Evolutionary conservation across 2,113 vertebrate genomes (phyloP), one percentile per base, ranked within the genome.

Genomic region (Acrocephalus kingi): DNA sequence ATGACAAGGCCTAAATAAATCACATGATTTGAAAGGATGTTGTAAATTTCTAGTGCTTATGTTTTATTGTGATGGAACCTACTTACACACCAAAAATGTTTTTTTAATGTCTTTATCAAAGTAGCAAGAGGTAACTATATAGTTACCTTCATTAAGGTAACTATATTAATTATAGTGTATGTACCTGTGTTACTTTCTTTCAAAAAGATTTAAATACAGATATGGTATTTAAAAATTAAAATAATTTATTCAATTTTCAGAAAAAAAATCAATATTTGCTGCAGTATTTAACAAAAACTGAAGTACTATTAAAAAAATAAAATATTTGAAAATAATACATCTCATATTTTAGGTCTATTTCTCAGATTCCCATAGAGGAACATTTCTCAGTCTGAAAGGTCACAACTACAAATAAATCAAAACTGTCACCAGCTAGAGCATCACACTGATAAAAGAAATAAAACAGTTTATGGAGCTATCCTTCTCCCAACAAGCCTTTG

Each of bases 361-460:
- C 30, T 88, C 59, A 89, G 58, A 76, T 68, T 9, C 21, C 51
- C 25, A 1, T n/a, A 54, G 15, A 73, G 20, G 17, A 82, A 52
- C 27, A 76, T 59, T 93, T 19, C 37, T 90, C 79, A 86, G 28
- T 68, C 25, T 90, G 67, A 92, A 87, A 83, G 58, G 85, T 92
- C 75, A 77, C 28, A 67, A 51, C 71, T 85, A 68, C 62, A 93
- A 54, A 88, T 90, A 94, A 93, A 85, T 92, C 71, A 84, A 69
- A 62, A 64, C 58, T 82, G 77, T 45, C 85, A 56, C 56, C 24
- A 91, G 15, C 67, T 79, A n/a, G 10, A 56, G 13, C 21, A 76
- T 52, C 52, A 63, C 7, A 14, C 41, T 93, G 92, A 76, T 95
- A 89, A 84, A 90, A 94, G 43, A 78, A 95, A 91, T 64, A 82